phyloP scores from a whole-genome alignment of 1,140 invertebrate species.

The Aricia agestis region DNA sequence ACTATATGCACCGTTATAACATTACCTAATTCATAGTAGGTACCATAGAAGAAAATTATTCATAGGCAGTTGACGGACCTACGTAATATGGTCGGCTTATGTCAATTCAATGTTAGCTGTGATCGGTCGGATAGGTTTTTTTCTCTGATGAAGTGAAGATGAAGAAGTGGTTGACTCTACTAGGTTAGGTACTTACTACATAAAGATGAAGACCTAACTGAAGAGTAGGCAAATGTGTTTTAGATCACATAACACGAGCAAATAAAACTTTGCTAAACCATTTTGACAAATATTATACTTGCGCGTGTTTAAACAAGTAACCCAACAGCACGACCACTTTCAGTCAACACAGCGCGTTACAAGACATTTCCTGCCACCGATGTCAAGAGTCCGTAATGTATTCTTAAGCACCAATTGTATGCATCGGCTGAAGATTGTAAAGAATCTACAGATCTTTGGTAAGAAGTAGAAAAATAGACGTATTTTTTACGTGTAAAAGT shows the following conservation, averaged over 20 bases:
- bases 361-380: constrained; percentile 48
- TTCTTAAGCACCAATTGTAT: constrained; percentile 47
- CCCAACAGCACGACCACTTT: constrained; percentile 44
- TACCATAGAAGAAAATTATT: too few relatives aligned
- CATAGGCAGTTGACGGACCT: too few relatives aligned
- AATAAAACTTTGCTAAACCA: constrained; percentile 28
- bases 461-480: background rate
- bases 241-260: constrained; percentile 19
- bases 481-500: too few relatives aligned
- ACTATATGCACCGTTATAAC: background rate
- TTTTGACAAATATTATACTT: constrained; percentile 34
- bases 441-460: background rate
- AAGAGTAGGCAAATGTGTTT: constrained; percentile 13
- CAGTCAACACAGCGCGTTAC: constrained; percentile 36
- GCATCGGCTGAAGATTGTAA: constrained; percentile 34
- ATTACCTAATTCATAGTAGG: too few relatives aligned
- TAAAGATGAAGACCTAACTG: background rate
- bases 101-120: too few relatives aligned
- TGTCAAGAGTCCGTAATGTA: constrained; percentile 41
- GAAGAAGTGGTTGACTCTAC: too few relatives aligned
- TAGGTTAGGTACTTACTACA: too few relatives aligned
- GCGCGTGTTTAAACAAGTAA: constrained; percentile 34
- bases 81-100: too few relatives aligned
- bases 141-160: too few relatives aligned
- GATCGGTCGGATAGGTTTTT: too few relatives aligned